Evolutionary conservation across 2,113 vertebrate species (phyloP), one percentile per base, ranked within the genome.

Genomic region (Eretmochelys imbricata): DNA sequence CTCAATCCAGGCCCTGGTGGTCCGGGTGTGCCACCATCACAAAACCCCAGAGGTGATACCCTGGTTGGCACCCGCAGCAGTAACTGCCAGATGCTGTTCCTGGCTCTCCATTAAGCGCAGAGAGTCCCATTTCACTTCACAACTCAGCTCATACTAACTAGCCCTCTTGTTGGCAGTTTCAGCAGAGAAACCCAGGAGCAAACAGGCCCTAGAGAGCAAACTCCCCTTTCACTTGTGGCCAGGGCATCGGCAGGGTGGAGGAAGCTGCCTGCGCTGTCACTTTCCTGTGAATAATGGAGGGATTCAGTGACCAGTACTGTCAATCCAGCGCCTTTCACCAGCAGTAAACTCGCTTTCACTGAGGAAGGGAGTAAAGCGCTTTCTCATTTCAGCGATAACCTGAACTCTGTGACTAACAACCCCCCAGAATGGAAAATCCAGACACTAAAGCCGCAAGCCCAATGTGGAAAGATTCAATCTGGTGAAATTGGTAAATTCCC

Each of bases 331-430:
- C 65, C 72, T 81, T 94, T 81, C 48, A 49, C 55, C 14, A 48
- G 57, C 72, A 53, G 55, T 42, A 82, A 82, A 87, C 11, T 88
- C 8, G 1, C 53, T 93, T 86, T 65, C 65, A 48, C 51, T 69
- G 83, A 87, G 87, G 9, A 59, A 83, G 1, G 46, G 62, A 93
- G 4, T n/a, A 82, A 96, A 96, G 85, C 5, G 31, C 84, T 92
- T 95, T 95, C 87, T 93, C 78, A 35, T 95, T 93, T 95, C 85
- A 55, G 85, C 82, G 94, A 96, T 93, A 95, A 94, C 87, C 53
- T 79, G 83, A 72, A 91, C 75, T 38, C 79, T 89, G 90, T 93
- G 94, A 29, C 88, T 94, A 95, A 97, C 76, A 95, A 94, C 93
- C 46, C 12, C 85, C 65, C 50, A 31, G n/a, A 46, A 87, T 54